phyloP scores from a whole-genome alignment of 2,888 invertebrate genomes.

The Villa cingulata region DNA sequence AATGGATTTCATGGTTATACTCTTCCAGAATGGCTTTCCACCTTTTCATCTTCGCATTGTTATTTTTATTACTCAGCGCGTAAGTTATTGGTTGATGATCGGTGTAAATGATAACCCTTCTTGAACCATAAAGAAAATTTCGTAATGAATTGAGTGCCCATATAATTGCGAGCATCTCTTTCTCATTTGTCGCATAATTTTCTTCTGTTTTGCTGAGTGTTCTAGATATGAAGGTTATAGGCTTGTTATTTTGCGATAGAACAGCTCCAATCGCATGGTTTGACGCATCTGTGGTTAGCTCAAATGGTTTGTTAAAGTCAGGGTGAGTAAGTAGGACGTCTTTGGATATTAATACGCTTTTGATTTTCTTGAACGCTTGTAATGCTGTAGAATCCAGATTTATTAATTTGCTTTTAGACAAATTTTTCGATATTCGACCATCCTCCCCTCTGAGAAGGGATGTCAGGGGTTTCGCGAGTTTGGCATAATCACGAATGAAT shows the following conservation, averaged over 20 bases:
- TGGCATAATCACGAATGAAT: slow-evolving; percentile 15
- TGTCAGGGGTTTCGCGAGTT: slow-evolving; percentile 15
- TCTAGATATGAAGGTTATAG: neutral
- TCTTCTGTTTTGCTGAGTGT: neutral
- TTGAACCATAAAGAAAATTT: neutral
- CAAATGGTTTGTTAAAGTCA: neutral
- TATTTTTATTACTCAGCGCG: slow-evolving; percentile 2
- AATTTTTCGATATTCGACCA: slow-evolving; percentile 2
- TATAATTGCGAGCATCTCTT: neutral
- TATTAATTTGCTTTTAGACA: slow-evolving; percentile 10
- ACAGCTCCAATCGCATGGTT: neutral
- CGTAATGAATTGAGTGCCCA: slow-evolving; percentile 1
- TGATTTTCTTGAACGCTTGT: neutral
- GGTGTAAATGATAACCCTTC: neutral
- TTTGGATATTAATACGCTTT: neutral
- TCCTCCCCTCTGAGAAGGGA: slow-evolving; percentile 15
- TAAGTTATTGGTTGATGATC: neutral
- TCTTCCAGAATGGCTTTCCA: neutral
- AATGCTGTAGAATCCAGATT: neutral
- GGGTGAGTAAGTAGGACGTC: neutral
- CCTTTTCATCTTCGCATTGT: neutral
- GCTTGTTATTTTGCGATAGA: neutral
- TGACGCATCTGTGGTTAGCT: slow-evolving; percentile 10
- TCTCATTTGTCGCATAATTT: slow-evolving; percentile 2
- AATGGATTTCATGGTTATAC: neutral